phyloP scores from a whole-genome alignment of 2,888 invertebrate genomes.

The Pheosia gnoma region DNA sequence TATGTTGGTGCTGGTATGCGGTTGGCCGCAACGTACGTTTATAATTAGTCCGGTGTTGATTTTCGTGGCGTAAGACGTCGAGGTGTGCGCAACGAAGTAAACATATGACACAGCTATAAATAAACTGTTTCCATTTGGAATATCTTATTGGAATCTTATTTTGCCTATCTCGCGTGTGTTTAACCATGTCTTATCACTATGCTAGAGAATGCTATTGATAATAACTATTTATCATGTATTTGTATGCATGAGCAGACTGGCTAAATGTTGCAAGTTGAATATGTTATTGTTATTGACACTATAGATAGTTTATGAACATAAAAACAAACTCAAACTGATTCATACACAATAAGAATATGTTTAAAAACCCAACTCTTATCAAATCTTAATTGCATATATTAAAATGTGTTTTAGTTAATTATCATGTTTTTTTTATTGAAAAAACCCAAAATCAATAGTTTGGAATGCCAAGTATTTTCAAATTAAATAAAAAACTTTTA shows the following conservation, averaged over 20 bases:
- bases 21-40: conserved; percentile 44
- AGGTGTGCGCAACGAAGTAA: conserved; percentile 57
- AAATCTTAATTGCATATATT: too few species aligned
- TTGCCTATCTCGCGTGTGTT: conserved; percentile 14
- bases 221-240: not conserved
- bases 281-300: too few species aligned
- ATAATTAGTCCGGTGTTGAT: conserved; percentile 56
- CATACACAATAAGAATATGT: too few species aligned
- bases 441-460: too few species aligned
- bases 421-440: too few species aligned
- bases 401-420: too few species aligned
- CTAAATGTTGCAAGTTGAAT: too few species aligned
- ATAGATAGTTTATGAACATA: too few species aligned
- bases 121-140: conserved; percentile 45
- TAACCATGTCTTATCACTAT: not conserved
- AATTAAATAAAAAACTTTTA: too few species aligned
- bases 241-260: not conserved
- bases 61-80: conserved; percentile 46
- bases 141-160: conserved; percentile 55
- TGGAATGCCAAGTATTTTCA: too few species aligned
- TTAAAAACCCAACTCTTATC: too few species aligned
- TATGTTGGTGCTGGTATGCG: conserved; percentile 46
- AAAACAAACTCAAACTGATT: too few species aligned
- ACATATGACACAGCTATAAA: conserved; percentile 67
- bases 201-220: not conserved